Evolutionary conservation across 2,888 invertebrate species (phyloP), one percentile per base, ranked within the genome.

Genomic region (Ramazzottius varieornatus): DNA sequence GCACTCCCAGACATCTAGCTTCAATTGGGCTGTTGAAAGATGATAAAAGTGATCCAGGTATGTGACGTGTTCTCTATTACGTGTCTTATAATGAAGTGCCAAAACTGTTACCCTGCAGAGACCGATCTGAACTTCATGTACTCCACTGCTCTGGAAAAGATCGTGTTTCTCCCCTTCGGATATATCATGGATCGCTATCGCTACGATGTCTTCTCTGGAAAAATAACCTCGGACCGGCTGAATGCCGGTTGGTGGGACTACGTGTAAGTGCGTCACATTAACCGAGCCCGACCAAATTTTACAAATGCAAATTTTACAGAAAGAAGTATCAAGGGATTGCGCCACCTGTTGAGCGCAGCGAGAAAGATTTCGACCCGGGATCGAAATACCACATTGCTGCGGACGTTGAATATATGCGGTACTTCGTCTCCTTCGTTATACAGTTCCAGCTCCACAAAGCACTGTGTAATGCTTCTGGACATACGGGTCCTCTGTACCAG

Each of bases 381-480:
- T 84, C 90, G 63, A 92, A 92, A 75, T 92, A 88, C 75, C 91
- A 92, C 76, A 82, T 92, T 63, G 86, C 89, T 0, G 87, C 88
- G 65, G 88, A 90, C 78, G 85, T 88, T 68, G 84, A 85, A 0
- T 85, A 83, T 70, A 81, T 83, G 82, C 90, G 84, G 84, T 84
- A 75, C 63, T 76, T 76, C 69, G 72, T 76, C 8, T 71, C 73
- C 65, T 70, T 70, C 67, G 71, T 76, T 32, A 68, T 75, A 29
- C 75, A 76, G 72, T 76, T 75, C 70, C 75, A 75, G 68, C 75
- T 75, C 68, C 74, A 75, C 67, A 70, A 74, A 66, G 70, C 73
- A 1, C 68, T 76, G 64, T 75, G 75, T 70, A 66, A 70, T 2
- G 72, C 71, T 1, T 73, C 74, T 2, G 71, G 70, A 54, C 70